Evolutionary conservation across 2,888 invertebrate species (phyloP), one percentile per base, ranked within the genome.

Genomic region (Lapara coniferarum): DNA sequence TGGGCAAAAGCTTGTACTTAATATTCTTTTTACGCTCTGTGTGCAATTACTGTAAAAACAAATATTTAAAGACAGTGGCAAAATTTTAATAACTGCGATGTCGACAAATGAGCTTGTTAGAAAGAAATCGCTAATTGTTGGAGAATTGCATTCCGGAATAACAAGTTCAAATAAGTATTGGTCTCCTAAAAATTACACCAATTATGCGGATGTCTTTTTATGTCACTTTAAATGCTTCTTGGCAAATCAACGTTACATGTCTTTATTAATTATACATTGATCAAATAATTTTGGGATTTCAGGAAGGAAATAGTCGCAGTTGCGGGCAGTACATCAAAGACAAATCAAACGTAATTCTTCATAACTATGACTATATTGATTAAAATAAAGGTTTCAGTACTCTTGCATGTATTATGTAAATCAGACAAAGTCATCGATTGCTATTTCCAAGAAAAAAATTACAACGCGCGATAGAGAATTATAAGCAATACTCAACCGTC

Each of bases 71-170:
- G 19, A 19, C 49, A 19, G 63, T 63, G 63, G 49, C 63, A 12
- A 63, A 68, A 57, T 66, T 70, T 66, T 68, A 69, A 67, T 46
- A 67, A 68, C 67, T 55, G 52, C 58, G 13, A 10, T 52, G 44
- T 16, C 51, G 58, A 44, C 53, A 63, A 68, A 68, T 68, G 14
- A 63, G 68, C 63, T 63, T 71, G 69, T 76, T 75, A 74, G 63
- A 71, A 57, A 71, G 71, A 68, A 71, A 76, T 74, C 53, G 70
- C 71, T 75, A 76, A 76, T 76, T 76, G 66, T 69, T 70, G 68
- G 25, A 70, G 66, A 72, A 73, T 74, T 69, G 69, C 69, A 72
- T 73, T 67, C 71, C 70, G 55, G 13, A 69, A 71, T 70, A 70
- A 70, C 66, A 67, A 70, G 58, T 66, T 67, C 16, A 63, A 57